A percentile compares a stretch with the other conserved stretches of the same genome.
phyloP scores from a whole-genome alignment of 2,888 invertebrate genomes.

The Heliconius charithonia region DNA sequence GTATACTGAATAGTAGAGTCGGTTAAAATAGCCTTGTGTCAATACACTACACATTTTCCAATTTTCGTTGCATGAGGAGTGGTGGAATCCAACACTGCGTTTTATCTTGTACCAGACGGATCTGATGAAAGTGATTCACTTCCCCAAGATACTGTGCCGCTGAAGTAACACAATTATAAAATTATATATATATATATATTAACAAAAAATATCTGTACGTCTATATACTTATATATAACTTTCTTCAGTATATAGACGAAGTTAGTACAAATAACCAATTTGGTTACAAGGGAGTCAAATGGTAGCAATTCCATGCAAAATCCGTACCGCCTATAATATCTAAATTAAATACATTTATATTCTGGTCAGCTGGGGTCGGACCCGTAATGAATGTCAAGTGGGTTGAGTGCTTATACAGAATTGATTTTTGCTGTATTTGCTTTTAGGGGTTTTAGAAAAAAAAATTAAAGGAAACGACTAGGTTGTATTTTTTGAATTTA shows the following conservation, averaged over 20 bases:
- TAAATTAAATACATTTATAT: slow-evolving; percentile 27
- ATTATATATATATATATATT: no score
- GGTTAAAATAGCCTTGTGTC: no score
- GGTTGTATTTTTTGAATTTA: background rate
- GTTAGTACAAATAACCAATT: background rate
- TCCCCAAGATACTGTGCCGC: no score
- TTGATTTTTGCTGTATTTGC: slow-evolving; percentile 24
- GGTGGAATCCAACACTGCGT: no score
- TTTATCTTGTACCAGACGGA: no score
- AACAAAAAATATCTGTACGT: no score
- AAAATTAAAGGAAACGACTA: background rate
- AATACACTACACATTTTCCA: no score
- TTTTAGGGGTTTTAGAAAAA: background rate
- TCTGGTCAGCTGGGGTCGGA: slow-evolving; percentile 10
- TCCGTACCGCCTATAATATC: slow-evolving; percentile 18
- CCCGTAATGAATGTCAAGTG: slow-evolving; percentile 30
- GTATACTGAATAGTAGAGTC: no score
- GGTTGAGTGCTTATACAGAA: slow-evolving; percentile 9
- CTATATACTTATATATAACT: no score
- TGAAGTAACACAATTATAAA: no score
- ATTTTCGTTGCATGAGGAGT: no score
- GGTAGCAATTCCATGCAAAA: slow-evolving; percentile 11
- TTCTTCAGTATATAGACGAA: background rate
- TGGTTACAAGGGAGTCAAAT: background rate
- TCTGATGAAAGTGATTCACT: no score